Evolutionary conservation across 2,113 vertebrate genomes (phyloP), one percentile per base, ranked within the genome.

Genomic region (Phainopepla nitens): DNA sequence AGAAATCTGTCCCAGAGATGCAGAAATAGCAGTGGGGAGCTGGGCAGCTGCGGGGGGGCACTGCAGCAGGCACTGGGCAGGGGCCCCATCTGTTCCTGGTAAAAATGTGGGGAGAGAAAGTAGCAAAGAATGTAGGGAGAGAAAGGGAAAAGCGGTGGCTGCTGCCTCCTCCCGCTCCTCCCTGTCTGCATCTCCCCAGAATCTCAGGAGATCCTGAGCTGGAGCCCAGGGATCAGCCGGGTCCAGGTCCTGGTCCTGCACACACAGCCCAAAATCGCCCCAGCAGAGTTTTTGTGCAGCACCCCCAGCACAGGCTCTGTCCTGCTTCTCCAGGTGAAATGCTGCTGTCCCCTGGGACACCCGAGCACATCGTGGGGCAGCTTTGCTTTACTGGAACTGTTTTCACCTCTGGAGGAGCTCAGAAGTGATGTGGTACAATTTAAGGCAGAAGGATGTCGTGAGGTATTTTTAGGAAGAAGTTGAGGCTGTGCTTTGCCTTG

Each of bases 11-110:
- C 92, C 96, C 95, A 93, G 89, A 78, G 92, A 80, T 77, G 92
- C 96, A 86, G 83, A 68, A 86, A 86, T 77, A 86, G 96, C 95
- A 89, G 31, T 80, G 94, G 84, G 62, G 94, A 79, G 95, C 51
- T 56, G 94, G 96, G 96, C 97, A 97, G 97, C 97, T 97, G 97
- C 42, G 83, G 23, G 33, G 44, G 90, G 69, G 68, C 81, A n/a
- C n/a, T 77, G 41, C 81, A 72, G 91, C 69, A 85, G 57, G 41
- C 29, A 22, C n/a, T 45, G 91, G 96, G 75, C 93, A 92, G 89
- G 87, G 87, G 73, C 93, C 33, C 90, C 97, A 93, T 97, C 96
- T 98, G 97, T 80, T 97, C 35, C 94, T 76, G 87, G 50, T 94
- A 75, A 75, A 86, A 83, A 90, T 2, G 5, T 6, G 18, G 64